phyloP scores from a whole-genome alignment of 2,888 invertebrate species.

The Synanthedon myopaeformis region DNA sequence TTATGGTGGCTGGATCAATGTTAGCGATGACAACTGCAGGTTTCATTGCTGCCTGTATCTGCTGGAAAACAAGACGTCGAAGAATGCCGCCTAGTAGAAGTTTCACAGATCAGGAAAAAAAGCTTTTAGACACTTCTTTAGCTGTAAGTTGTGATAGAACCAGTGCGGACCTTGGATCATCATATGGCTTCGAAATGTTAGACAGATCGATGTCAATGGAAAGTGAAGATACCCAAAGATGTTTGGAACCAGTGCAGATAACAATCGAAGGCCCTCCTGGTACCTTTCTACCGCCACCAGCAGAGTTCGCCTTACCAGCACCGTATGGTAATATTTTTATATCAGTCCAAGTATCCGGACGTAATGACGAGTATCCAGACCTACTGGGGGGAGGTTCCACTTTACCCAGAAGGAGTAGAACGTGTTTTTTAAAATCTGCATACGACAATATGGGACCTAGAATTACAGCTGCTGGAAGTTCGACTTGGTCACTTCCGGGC shows the following conservation, averaged over 20 bases:
- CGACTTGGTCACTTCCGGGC: slow-evolving; percentile 84
- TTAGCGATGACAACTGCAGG: slow-evolving; percentile 76
- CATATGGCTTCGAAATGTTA: slow-evolving; percentile 65
- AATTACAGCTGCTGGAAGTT: slow-evolving; percentile 89
- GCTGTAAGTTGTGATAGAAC: slow-evolving; percentile 73
- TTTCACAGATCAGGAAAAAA: slow-evolving; percentile 90
- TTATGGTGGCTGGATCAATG: slow-evolving; percentile 77
- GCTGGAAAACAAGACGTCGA: slow-evolving; percentile 78
- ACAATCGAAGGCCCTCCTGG: slow-evolving; percentile 67
- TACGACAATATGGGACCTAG: slow-evolving; percentile 93
- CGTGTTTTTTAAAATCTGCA: slow-evolving; percentile 72
- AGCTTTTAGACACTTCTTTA: slow-evolving; percentile 82
- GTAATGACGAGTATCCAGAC: slow-evolving; percentile 83
- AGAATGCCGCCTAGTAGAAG: slow-evolving; percentile 77
- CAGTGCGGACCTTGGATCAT: slow-evolving; percentile 73
- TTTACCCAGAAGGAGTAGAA: slow-evolving; percentile 61
- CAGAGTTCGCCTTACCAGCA: slow-evolving; percentile 59
- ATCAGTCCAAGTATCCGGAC: slow-evolving; percentile 81
- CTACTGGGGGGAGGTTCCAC: slow-evolving; percentile 71
- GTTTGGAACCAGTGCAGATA: slow-evolving; percentile 72
- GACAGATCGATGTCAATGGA: slow-evolving; percentile 58
- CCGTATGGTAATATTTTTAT: slow-evolving; percentile 84
- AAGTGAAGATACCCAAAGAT: slow-evolving; percentile 56
- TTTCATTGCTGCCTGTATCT: slow-evolving; percentile 54
- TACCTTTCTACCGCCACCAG: slow-evolving; percentile 55